Percentiles rank a stretch among this genome's conserved stretches.
Conservation (phyloP, 1,140 invertebrate species). For the Lordiphosa stackelbergi region DNA sequence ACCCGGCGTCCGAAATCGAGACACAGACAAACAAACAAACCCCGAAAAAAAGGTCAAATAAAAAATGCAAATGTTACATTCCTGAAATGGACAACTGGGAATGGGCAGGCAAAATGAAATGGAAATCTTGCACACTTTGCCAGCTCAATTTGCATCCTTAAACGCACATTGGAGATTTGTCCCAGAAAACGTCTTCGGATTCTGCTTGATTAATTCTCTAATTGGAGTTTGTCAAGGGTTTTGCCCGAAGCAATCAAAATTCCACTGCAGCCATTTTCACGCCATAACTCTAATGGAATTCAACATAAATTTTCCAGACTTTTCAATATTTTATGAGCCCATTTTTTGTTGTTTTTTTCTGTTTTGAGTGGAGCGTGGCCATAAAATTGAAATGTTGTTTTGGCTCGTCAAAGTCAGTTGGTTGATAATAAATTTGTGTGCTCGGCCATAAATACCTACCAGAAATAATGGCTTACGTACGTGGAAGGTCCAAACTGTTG, state of each 20-base stretch:
- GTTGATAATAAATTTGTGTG: conserved; percentile 69
- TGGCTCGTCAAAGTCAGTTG: conserved; percentile 53
- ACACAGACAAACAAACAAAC: conserved; percentile 7
- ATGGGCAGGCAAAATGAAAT: conserved; percentile 44
- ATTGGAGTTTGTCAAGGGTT: conserved; percentile 46
- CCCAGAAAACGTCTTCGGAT: neutral
- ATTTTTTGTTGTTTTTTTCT: too few species aligned
- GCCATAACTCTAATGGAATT: conserved; percentile 72
- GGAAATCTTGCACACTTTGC: conserved; percentile 47
- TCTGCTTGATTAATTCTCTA: conserved; percentile 45
- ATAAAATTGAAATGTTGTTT: conserved; percentile 72
- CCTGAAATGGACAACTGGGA: conserved; percentile 67
- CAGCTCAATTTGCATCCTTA: conserved; percentile 43
- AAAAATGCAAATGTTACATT: conserved; percentile 60
- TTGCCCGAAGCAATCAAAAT: conserved; percentile 9
- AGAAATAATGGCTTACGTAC: conserved; percentile 43
- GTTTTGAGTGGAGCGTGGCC: conserved; percentile 25
- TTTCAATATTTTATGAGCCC: conserved; percentile 59
- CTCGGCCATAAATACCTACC: conserved; percentile 65
- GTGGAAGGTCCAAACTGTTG: conserved; percentile 41
- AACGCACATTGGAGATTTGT: conserved; percentile 54
- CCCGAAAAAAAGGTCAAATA: conserved; percentile 52
- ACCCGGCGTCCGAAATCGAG: conserved; percentile 25
- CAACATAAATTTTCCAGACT: conserved; percentile 63
- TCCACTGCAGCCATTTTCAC: conserved; percentile 44